A percentile compares a stretch with the other conserved stretches of the same genome.
These are phyloP conservation scores for Tretioscincus oriximinensis DNA, from an alignment of 2,113 vertebrate species.

Conservation along the genomic window DNA sequence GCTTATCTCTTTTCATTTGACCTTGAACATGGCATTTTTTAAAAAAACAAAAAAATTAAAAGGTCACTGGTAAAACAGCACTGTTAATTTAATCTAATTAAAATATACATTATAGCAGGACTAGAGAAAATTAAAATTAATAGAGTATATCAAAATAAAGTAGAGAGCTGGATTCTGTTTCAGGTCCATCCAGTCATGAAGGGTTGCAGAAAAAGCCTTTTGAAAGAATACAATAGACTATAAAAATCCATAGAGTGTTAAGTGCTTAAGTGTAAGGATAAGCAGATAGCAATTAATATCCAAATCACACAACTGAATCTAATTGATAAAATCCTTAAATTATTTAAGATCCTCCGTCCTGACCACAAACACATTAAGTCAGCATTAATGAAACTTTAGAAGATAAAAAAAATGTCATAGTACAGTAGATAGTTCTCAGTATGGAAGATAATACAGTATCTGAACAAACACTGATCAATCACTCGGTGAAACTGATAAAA, in stretches of 20 bases:
- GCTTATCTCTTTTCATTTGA: slow-evolving; percentile 10
- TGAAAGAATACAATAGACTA: slow-evolving; percentile 41
- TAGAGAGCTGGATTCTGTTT: slow-evolving; percentile 17
- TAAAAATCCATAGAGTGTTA: slow-evolving; percentile 5
- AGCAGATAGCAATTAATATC: slow-evolving; percentile 15
- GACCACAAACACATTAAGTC: slow-evolving; percentile 41
- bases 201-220: slow-evolving; percentile 23
- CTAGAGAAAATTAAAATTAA: slow-evolving; percentile 29
- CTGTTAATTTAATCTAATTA: slow-evolving; percentile 40
- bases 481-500: no score
- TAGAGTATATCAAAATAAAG: slow-evolving; percentile 24
- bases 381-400: slow-evolving; percentile 27
- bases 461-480: no score
- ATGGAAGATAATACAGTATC: neutral
- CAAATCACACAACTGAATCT: slow-evolving; percentile 29
- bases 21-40: neutral
- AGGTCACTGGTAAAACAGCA: slow-evolving; percentile 32
- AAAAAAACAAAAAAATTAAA: neutral
- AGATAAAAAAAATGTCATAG: neutral
- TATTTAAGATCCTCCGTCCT: slow-evolving; percentile 30
- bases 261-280: slow-evolving; percentile 39
- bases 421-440: neutral
- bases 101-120: slow-evolving; percentile 23
- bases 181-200: slow-evolving; percentile 23
- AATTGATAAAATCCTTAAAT: slow-evolving; percentile 40